These are phyloP conservation scores for Nephrotoma guestfalica DNA, from an alignment of 2,888 invertebrate species.

Conservation along the genomic window DNA sequence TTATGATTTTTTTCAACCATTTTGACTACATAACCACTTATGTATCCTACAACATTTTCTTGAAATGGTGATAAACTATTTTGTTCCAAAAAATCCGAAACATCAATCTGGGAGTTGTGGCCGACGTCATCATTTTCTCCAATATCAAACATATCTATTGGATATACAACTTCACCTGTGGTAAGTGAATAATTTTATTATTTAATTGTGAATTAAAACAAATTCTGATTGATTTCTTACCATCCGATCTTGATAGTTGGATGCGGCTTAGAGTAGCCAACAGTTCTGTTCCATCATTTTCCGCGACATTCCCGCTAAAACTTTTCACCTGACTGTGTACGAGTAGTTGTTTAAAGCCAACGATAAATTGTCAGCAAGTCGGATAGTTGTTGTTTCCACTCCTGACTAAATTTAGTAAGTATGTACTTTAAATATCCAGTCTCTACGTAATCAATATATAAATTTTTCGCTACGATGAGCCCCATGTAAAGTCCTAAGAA, in stretches of 20 bases:
- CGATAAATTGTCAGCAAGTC: not conserved
- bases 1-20: too few species aligned
- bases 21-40: too few species aligned
- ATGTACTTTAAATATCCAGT: not conserved
- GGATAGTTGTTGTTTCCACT: not conserved
- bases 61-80: too few species aligned
- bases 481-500: not conserved
- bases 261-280: not conserved
- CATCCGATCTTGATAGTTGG: not conserved
- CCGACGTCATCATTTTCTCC: not conserved
- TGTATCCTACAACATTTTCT: too few species aligned
- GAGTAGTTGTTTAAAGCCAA: not conserved
- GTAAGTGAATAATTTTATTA: not conserved
- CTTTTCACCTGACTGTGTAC: not conserved
- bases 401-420: not conserved
- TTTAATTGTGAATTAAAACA: not conserved
- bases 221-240: not conserved
- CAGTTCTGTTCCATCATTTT: not conserved
- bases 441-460: not conserved
- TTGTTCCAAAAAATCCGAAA: too few species aligned
- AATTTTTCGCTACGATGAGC: not conserved
- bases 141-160: not conserved
- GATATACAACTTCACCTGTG: not conserved
- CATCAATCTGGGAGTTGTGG: too few species aligned
- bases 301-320: not conserved